Evolutionary conservation across 2,797 vertebrate genomes (phyloP).

Genomic region (Alcedo quadribrachys): DNA sequence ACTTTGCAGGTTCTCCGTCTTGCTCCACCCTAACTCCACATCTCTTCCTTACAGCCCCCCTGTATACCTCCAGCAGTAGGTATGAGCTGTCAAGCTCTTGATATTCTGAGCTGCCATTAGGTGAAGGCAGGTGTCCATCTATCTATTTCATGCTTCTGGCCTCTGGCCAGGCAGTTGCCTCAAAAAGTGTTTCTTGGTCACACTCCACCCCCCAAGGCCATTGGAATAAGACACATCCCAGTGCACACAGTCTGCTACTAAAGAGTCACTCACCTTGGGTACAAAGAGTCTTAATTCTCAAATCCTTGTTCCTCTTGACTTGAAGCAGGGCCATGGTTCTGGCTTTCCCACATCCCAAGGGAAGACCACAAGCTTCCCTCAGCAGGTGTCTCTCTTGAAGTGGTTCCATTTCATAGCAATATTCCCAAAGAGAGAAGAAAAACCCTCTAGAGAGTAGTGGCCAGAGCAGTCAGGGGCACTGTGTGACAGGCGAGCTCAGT

Average conservation of each 20-base stretch:
- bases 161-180: not conserved
- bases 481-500: not conserved
- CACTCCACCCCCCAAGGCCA: not conserved
- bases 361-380: not conserved
- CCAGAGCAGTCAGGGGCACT: not conserved
- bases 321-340: not conserved
- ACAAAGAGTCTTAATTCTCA: not conserved
- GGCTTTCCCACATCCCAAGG: not conserved
- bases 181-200: not conserved
- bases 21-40: not conserved
- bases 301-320: not conserved
- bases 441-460: not conserved
- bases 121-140: not conserved
- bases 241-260: not conserved
- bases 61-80: not conserved
- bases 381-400: not conserved
- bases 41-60: not conserved
- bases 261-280: constrained; percentile 36
- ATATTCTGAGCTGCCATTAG: not conserved
- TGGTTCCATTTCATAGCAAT: not conserved
- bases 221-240: not conserved
- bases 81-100: not conserved
- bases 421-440: constrained; percentile 4
- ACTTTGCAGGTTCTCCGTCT: not conserved
- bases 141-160: not conserved